Base-by-base conservation (phyloP, 2,113 vertebrate species). In the Lycocorax pyrrhopterus region DNA sequence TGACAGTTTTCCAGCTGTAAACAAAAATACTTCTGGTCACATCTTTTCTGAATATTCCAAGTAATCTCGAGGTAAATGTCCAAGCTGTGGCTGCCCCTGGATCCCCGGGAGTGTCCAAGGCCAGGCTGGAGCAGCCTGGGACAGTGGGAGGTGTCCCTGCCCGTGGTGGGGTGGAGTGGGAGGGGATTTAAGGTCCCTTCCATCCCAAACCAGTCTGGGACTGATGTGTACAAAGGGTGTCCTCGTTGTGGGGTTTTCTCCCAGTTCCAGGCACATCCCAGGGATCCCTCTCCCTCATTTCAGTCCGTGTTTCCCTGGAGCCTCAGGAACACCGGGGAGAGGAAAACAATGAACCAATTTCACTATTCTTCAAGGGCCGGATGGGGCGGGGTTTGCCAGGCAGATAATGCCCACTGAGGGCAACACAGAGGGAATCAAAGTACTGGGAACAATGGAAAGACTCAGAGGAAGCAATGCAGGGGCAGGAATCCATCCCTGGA, bases 191-290 rank as follows among this genome's bases (percentile, higher is more conserved):
- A 7, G 22, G 23, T 69, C 30, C 43, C 15, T 51, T 1, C 13
- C 44, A 7, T 5, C 32, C 52, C 83, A 67, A 26, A 49, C 26
- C 66, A 23, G 5, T 2, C 13, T n/a, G 37, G 72, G 5, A 33
- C 6, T 4, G 84, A 2, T 1, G 0, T 5, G 73, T 6, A 2
- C 11, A 1, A 32, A 39, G 53, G 18, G 7, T 4, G 29, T 46
- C 33, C 41, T 33, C 6, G 0, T 0, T 25, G 12, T 32, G 62
- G 20, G 26, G 59, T 4, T 26, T 56, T 41, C 35, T 26, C 59
- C 26, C 53, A 4, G 13, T 2, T 30, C 8, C 13, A 15, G 51
- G 60, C 8, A 13, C 71, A 9, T 32, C 69, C 13, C 4, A 0
- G 44, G 39, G 30, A 7, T 10, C 32, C 2, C 11, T 16, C 16